Base-by-base conservation (phyloP, 2,797 vertebrate species). In the Helicolenus hilgendorfi region DNA sequence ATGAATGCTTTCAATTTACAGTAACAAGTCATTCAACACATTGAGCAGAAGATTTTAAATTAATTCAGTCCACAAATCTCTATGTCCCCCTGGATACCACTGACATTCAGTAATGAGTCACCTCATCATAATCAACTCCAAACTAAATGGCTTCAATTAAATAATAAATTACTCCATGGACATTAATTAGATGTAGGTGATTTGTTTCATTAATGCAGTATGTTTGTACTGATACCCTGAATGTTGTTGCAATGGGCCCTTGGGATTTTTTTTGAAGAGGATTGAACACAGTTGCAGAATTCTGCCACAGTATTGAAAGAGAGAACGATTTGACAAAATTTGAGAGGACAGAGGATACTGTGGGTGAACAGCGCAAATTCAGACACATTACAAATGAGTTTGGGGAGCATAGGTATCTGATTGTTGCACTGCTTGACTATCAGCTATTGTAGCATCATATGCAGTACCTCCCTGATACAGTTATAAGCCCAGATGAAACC, bases 141-240 rank as follows among this genome's bases (percentile, higher is more conserved):
- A 69, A 69, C 49, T 24, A 26, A 89, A 73, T 70, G 31, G 27
- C 62, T 64, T 72, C 55, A 71, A 63, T 76, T 91, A 72, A 81
- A 72, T 36, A 72, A 71, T 69, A 45, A 53, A 82, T 83, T 7
- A 63, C 53, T 81, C 53, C 4, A 38, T 81, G 56, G 11, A 20
- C 35, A 78, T 24, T 74, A 74, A 79, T 70, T 82, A 70, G 31
- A 74, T 18, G 64, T 33, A 18, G 72, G 33, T 74, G 53, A 80
- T 80, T 77, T 80, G 24, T 65, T 67, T 77, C 58, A 27, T 74
- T 75, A 36, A 33, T 77, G 49, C 62, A 58, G 26, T 4, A 2
- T 64, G 67, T 85, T 70, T 90, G 65, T 45, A 18, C 27, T 38
- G 67, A 65, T 59, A 62, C 3, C 4, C 18, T 45, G 60, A 33